phyloP scores from a whole-genome alignment of 2,113 vertebrate genomes.

The Aegotheles bennettii region DNA sequence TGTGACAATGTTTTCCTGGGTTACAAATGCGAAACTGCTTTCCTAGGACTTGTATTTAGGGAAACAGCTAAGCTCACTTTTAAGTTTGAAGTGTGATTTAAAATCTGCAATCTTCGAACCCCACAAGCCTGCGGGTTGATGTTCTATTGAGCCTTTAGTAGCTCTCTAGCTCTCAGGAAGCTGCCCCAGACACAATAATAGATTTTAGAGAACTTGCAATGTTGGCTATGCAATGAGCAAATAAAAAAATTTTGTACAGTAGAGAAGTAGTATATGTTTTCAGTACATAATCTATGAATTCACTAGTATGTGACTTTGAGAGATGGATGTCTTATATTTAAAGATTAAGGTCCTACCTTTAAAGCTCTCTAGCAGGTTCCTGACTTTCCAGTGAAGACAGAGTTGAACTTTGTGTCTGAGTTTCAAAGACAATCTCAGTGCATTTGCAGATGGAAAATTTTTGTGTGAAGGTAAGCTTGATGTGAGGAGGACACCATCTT shows the following conservation, averaged over 20 bases:
- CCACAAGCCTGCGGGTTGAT: neutral
- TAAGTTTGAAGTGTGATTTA: neutral
- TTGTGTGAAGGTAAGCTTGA: neutral
- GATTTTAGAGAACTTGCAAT: neutral
- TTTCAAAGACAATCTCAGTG: neutral
- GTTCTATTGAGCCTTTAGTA: neutral
- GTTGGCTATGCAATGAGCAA: neutral
- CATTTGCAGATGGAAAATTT: neutral
- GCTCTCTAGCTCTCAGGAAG: neutral
- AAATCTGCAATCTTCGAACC: neutral
- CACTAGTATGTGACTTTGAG: neutral
- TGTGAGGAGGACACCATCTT: neutral
- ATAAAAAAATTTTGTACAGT: neutral
- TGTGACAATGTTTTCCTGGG: neutral
- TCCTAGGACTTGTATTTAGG: neutral
- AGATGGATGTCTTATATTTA: neutral
- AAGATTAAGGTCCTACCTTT: neutral
- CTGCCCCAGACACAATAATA: neutral
- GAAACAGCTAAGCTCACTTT: neutral
- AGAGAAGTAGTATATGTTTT: neutral
- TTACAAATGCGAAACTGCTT: neutral
- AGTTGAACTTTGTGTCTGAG: neutral
- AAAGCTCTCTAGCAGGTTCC: neutral
- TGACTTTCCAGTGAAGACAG: neutral
- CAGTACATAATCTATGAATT: neutral